A percentile compares a stretch with the other conserved stretches of the same genome.
Evolutionary conservation across 2,113 vertebrate genomes (phyloP).

Genomic region (Tupaia tana): DNA sequence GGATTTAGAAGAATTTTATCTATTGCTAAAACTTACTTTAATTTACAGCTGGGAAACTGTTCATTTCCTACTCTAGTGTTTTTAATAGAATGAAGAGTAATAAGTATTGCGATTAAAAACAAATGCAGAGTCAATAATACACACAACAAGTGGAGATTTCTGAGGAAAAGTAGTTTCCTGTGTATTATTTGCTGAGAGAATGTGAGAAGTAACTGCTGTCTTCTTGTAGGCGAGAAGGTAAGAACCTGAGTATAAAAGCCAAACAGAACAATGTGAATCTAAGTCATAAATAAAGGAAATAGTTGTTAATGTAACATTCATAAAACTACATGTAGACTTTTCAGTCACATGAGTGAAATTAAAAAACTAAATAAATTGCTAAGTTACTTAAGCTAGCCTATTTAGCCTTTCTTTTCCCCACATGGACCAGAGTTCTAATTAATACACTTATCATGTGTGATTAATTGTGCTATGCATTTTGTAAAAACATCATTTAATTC

Average conservation of each 20-base stretch:
- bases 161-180: not conserved
- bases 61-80: not conserved
- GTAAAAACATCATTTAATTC: not conserved
- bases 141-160: not conserved
- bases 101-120: not conserved
- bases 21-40: not conserved
- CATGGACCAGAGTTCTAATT: not conserved
- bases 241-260: not conserved
- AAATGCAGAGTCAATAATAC: not conserved
- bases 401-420: not conserved
- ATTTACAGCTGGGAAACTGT: not conserved
- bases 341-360: not conserved
- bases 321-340: not conserved
- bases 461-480: not conserved
- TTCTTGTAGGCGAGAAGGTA: not conserved
- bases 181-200: not conserved
- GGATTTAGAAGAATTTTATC: not conserved
- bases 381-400: not conserved
- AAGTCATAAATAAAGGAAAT: not conserved
- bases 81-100: not conserved
- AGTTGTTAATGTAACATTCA: not conserved
- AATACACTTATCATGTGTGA: not conserved
- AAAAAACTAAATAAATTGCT: not conserved
- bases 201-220: not conserved
- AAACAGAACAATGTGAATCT: not conserved